Conservation (phyloP, 1,140 invertebrate species). For the Phenacoccus solenopsis region DNA sequence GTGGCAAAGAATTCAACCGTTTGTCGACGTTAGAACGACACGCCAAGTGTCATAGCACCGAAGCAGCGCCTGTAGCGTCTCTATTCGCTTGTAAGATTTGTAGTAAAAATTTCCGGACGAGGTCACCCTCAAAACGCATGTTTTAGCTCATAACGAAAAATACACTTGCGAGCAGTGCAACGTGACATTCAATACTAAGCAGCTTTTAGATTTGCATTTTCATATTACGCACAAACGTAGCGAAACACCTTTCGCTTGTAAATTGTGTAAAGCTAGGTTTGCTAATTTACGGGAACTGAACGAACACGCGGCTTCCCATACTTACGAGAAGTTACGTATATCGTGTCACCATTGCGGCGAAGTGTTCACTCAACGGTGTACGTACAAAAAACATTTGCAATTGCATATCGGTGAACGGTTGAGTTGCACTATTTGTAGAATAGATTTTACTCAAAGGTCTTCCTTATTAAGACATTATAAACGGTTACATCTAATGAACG, state of each 20-base stretch:
- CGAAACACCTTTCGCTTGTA: slow-evolving; percentile 8
- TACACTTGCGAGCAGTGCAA: slow-evolving; percentile 20
- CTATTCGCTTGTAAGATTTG: slow-evolving; percentile 23
- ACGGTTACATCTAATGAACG: slow-evolving; percentile 25
- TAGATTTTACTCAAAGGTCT: slow-evolving; percentile 29
- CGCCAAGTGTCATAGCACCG: slow-evolving; percentile 22
- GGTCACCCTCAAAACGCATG: slow-evolving; percentile 19
- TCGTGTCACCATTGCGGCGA: slow-evolving; percentile 26
- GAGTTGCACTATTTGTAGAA: slow-evolving; percentile 26
- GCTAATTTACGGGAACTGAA: slow-evolving; percentile 9
- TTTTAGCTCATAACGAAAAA: slow-evolving; percentile 21
- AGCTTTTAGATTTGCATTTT: slow-evolving; percentile 20
- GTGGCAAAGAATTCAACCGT: slow-evolving; percentile 25
- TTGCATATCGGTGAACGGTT: slow-evolving; percentile 27
- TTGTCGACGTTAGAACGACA: slow-evolving; percentile 24
- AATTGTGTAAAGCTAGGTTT: not conserved
- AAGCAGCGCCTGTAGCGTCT: not conserved
- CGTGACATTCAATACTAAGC: slow-evolving; percentile 20
- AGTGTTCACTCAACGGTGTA: slow-evolving; percentile 24
- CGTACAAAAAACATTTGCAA: slow-evolving; percentile 26
- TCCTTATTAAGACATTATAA: slow-evolving; percentile 28
- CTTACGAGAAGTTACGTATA: slow-evolving; percentile 12
- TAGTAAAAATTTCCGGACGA: slow-evolving; percentile 23
- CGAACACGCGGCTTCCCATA: slow-evolving; percentile 11
- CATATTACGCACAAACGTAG: slow-evolving; percentile 19